Conservation (phyloP, 2,797 vertebrate genomes). For the Oophaga sylvatica region DNA sequence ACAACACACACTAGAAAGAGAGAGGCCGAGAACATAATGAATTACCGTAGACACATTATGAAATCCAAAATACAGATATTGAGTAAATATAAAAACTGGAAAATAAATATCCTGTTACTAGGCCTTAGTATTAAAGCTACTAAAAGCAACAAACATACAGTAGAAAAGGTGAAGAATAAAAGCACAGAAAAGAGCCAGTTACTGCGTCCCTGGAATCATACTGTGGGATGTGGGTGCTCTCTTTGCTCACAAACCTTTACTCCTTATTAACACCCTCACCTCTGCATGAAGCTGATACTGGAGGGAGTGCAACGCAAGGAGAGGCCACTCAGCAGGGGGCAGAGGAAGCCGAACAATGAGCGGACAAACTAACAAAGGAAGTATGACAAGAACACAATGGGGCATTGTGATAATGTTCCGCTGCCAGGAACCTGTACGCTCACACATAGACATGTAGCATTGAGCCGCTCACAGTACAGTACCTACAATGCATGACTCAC, state of each 20-base stretch:
- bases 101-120: background rate
- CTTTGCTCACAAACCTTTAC: slow-evolving; percentile 16
- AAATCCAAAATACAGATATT: background rate
- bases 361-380: slow-evolving; percentile 78
- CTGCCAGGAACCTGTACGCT: slow-evolving; percentile 50
- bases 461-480: background rate
- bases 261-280: slow-evolving; percentile 7
- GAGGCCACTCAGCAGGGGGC: slow-evolving; percentile 48
- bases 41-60: background rate
- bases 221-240: background rate
- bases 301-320: slow-evolving; percentile 24
- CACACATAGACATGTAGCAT: slow-evolving; percentile 21
- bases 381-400: slow-evolving; percentile 92
- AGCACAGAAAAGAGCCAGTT: background rate
- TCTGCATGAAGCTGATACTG: background rate
- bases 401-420: slow-evolving; percentile 73
- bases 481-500: slow-evolving; percentile 25
- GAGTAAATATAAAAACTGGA: background rate
- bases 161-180: background rate
- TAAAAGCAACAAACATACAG: background rate
- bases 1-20: background rate
- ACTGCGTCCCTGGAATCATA: background rate
- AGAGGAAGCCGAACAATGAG: slow-evolving; percentile 56
- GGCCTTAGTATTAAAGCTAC: background rate
- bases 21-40: background rate